A percentile compares a stretch with the other conserved stretches of the same genome.
Conservation (phyloP, 2,113 vertebrate genomes). For the Hoplias malabaricus region DNA sequence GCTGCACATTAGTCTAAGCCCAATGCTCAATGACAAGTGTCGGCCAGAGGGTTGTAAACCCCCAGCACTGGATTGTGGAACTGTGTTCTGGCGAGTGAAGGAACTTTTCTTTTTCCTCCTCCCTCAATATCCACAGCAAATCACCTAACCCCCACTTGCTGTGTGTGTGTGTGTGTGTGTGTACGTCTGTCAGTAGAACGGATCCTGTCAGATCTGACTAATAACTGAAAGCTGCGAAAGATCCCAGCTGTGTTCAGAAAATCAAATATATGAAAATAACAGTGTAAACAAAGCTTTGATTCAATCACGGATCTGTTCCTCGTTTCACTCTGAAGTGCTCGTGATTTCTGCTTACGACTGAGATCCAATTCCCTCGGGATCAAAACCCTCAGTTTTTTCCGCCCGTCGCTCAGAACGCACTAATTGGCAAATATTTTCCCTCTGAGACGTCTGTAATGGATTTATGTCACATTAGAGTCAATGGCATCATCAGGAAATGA, state of each 20-base stretch:
- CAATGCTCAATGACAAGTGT: no score
- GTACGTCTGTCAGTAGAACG: no score
- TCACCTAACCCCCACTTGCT: no score
- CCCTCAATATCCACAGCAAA: no score
- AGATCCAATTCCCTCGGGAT: neutral
- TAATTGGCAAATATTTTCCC: constrained; percentile 1
- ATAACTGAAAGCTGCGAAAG: neutral
- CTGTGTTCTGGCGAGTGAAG: no score
- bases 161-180: no score
- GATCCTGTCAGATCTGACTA: neutral
- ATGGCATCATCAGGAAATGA: neutral
- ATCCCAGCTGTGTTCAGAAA: neutral
- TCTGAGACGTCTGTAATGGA: neutral
- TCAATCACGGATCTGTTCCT: neutral
- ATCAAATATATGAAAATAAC: neutral
- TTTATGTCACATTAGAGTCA: neutral
- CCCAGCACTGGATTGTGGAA: no score
- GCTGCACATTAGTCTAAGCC: neutral
- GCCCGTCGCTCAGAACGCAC: neutral
- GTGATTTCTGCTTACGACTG: neutral
- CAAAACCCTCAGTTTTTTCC: neutral
- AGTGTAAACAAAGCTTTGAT: neutral
- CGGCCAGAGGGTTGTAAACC: no score
- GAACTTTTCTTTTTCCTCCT: no score
- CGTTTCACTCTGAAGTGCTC: neutral